phyloP scores from a whole-genome alignment of 2,888 invertebrate species.

The Holacanthella duospinosa region DNA sequence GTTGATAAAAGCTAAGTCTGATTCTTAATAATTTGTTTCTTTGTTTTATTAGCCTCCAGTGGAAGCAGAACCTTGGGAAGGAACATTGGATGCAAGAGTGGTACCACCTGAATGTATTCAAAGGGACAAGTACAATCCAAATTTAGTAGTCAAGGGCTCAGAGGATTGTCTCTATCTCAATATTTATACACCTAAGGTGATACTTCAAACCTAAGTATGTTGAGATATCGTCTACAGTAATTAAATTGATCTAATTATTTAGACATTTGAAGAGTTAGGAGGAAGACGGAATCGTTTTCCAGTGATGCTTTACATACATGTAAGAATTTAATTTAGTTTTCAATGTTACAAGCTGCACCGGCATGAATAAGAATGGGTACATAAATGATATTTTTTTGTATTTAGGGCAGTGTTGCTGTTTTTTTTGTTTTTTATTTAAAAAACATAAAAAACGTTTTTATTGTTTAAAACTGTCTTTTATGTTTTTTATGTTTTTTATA shows the following conservation, averaged over 20 bases:
- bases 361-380: too few relatives aligned
- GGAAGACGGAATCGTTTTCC: conserved; percentile 1
- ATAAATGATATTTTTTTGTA: too few relatives aligned
- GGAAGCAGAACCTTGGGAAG: conserved; percentile 23
- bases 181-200: conserved; percentile 24
- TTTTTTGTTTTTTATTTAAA: too few relatives aligned
- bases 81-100: conserved; percentile 17
- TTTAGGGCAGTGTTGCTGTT: too few relatives aligned
- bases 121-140: conserved; percentile 13
- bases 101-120: conserved; percentile 23
- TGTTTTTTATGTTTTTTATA: too few relatives aligned
- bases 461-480: too few relatives aligned
- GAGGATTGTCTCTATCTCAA: conserved; percentile 29
- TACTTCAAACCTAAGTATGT: conserved; percentile 22
- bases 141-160: conserved; percentile 7
- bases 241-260: not conserved
- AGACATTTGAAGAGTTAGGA: conserved; percentile 3
- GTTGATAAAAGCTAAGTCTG: not conserved
- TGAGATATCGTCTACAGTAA: not conserved
- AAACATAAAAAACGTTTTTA: too few relatives aligned
- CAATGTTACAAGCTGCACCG: too few relatives aligned
- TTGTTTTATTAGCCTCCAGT: conserved; percentile 15
- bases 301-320: conserved; percentile 10
- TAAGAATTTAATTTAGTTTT: too few relatives aligned
- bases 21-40: not conserved